A percentile compares a stretch with the other conserved stretches of the same genome.
Conservation (phyloP, 2,797 vertebrate species). For the Rhadinocentrus ornatus region DNA sequence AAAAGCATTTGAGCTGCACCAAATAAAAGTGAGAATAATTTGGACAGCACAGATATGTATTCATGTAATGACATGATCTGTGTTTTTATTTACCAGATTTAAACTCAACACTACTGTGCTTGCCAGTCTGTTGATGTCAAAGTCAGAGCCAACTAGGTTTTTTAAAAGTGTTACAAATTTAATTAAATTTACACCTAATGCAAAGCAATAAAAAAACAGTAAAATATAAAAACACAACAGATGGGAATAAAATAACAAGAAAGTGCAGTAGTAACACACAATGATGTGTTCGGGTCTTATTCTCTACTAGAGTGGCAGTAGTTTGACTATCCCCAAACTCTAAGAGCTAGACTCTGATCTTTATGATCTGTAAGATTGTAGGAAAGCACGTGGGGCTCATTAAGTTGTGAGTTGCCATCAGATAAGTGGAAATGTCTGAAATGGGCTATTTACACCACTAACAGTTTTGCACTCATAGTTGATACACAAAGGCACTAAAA, state of each 20-base stretch:
- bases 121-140: background rate
- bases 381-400: background rate
- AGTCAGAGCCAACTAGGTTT: background rate
- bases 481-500: conserved; percentile 29
- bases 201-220: background rate
- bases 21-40: background rate
- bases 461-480: conserved; percentile 6
- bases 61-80: background rate
- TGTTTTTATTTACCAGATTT: background rate
- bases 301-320: background rate
- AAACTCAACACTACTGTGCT: background rate
- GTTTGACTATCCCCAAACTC: background rate
- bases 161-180: background rate
- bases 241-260: background rate
- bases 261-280: background rate
- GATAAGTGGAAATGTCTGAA: background rate
- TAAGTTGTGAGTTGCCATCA: background rate
- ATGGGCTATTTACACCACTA: conserved; percentile 2
- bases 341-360: background rate
- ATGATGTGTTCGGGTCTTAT: background rate
- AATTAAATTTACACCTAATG: background rate
- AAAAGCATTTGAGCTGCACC: background rate
- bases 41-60: background rate
- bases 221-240: background rate
- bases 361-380: background rate